Conservation (phyloP, 2,113 vertebrate species). For the Callorhinus ursinus region DNA sequence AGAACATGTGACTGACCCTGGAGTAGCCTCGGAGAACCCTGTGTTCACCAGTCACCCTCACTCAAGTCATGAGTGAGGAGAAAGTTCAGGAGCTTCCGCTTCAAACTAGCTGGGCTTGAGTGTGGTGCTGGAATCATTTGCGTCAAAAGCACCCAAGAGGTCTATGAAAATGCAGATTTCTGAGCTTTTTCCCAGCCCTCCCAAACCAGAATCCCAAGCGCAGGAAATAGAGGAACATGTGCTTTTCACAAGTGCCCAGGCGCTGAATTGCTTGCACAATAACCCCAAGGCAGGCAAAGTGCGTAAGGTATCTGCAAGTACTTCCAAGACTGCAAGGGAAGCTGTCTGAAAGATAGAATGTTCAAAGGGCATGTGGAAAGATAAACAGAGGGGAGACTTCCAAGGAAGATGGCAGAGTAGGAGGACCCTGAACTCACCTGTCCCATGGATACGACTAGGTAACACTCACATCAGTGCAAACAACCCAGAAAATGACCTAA, state of each 20-base stretch:
- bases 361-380: background rate
- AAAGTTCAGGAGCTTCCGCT: background rate
- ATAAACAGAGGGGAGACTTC: background rate
- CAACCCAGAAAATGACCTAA: too few species aligned
- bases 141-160: background rate
- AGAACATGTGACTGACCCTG: background rate
- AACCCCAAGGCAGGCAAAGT: background rate
- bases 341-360: background rate
- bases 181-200: background rate
- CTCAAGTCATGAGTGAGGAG: background rate
- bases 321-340: background rate
- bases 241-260: background rate
- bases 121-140: background rate
- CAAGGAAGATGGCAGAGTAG: background rate
- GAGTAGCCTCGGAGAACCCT: background rate
- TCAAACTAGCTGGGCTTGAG: background rate
- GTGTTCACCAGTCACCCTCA: background rate
- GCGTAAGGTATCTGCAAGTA: background rate
- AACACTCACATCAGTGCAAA: background rate
- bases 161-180: background rate
- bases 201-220: background rate
- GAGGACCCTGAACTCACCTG: background rate
- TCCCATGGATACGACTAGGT: background rate
- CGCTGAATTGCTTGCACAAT: background rate
- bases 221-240: background rate